A percentile compares a stretch with the other conserved stretches of the same genome.
Evolutionary conservation across 2,113 vertebrate species (phyloP).

Genomic region (Cavia porcellus): DNA sequence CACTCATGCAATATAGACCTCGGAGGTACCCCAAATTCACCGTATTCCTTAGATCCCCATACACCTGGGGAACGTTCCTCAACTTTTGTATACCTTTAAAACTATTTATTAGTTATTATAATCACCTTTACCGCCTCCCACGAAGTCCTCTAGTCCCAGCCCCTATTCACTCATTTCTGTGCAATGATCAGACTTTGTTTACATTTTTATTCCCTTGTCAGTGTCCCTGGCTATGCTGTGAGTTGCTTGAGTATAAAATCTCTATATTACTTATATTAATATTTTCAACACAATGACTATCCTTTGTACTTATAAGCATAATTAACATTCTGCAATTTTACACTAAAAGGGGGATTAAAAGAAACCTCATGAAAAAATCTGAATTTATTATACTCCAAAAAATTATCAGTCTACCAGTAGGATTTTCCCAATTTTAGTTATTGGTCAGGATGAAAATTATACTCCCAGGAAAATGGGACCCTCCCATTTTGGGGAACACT

Average conservation of each 20-base stretch:
- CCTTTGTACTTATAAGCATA: not conserved
- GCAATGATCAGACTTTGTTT: not conserved
- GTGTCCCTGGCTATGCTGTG: not conserved
- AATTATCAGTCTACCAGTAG: not conserved
- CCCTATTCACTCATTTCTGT: not conserved
- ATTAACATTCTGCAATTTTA: not conserved
- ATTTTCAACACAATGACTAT: not conserved
- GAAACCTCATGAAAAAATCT: conserved; percentile 1
- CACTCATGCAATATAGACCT: not conserved
- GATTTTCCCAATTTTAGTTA: conserved; percentile 28
- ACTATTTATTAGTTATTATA: not conserved
- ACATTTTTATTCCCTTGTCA: not conserved
- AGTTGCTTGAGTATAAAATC: conserved; percentile 6
- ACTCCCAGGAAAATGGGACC: conserved; percentile 42
- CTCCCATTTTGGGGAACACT: conserved; percentile 66
- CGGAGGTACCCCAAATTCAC: not conserved
- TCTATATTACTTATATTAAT: not conserved
- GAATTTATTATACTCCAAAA: not conserved
- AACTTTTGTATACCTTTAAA: not conserved
- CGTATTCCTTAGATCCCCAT: not conserved
- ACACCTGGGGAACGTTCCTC: not conserved
- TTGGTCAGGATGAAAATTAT: conserved; percentile 68
- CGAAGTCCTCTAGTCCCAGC: not conserved
- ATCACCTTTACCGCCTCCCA: not conserved
- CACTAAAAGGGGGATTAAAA: not conserved